Base-by-base conservation (phyloP, 1,140 invertebrate genomes). In the Apis florea region DNA sequence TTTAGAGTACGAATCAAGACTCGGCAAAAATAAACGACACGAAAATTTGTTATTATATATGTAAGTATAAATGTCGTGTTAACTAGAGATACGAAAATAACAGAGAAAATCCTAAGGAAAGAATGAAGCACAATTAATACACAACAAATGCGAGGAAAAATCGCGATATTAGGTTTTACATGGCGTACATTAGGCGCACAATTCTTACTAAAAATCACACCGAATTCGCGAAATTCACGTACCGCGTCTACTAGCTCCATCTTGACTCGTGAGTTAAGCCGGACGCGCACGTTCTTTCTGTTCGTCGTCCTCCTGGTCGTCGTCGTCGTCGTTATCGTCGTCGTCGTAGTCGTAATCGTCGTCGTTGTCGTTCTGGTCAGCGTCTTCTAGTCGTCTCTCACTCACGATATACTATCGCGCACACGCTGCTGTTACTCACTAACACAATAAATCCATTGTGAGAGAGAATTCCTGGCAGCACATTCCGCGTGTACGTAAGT, bases 401-500 rank as follows among this genome's bases (percentile, higher is more conserved):
- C 84, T 83, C 76, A 59, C 63, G 56, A 49, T 61, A 61, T 54
- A 82, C 78, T 58, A 47, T 71, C 77, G 58, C 75, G 72, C 79
- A 47, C 85, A 53, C 87, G 80, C 69, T 26, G 82, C 85, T 79
- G 54, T 68, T 56, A 78, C 88, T 92, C 90, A 91, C 92, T 85
- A 90, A 92, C 90, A 93, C 92, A 88, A 90, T 89, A 89, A 87
- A 90, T 88, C 91, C 91, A 93, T 93, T 93, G 91, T 92, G 90
- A 90, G 90, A 66, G 90, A 90, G 90, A 89, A 89, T 92, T 91
- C 90, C 89, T 90, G 87, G 85, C 90, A 86, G 89, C 89, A 85
- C 89, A 90, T 90, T 89, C 89, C 88, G 89, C 84, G 84, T 82
- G 83, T 83, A 85, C 86, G 85, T 85, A 81, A 88, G 81, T 75